Percentiles rank a stretch among this genome's conserved stretches.
Conservation (phyloP, 1,140 invertebrate genomes). For the Maconellicoccus hirsutus region DNA sequence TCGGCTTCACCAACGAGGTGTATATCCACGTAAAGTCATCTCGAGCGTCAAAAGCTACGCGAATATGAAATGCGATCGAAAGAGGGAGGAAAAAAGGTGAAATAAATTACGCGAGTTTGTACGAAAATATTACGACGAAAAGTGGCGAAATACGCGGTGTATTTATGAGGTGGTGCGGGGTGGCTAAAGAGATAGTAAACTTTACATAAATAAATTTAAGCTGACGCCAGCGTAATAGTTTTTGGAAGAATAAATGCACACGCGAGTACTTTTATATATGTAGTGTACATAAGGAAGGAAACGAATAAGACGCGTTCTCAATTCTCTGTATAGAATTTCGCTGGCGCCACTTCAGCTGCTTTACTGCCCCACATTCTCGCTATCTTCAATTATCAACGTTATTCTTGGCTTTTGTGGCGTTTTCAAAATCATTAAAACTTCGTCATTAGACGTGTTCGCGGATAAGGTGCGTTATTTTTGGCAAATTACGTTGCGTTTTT, state of each 20-base stretch:
- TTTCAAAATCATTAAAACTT: no score
- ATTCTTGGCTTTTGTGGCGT: background rate
- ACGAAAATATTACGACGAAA: background rate
- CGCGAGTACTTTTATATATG: background rate
- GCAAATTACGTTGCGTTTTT: no score
- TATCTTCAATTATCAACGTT: background rate
- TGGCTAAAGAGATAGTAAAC: constrained; percentile 3
- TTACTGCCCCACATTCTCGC: background rate
- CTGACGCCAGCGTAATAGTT: constrained; percentile 2
- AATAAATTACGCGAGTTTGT: constrained; percentile 4
- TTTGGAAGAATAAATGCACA: constrained; percentile 9
- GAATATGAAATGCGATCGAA: background rate
- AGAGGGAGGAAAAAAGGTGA: background rate
- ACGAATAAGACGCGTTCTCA: constrained; percentile 3
- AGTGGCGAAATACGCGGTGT: background rate
- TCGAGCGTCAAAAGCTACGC: background rate
- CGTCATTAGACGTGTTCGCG: no score
- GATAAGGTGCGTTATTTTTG: no score
- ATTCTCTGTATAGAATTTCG: background rate
- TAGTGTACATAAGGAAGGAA: constrained; percentile 4
- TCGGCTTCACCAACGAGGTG: background rate
- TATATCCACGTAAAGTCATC: background rate
- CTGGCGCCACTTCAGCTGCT: background rate
- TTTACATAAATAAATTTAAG: constrained; percentile 10
- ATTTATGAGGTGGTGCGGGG: background rate